A percentile compares a stretch with the other conserved stretches of the same genome.
Conservation (phyloP, 2,888 invertebrate species). For the Myopa tessellatipennis region DNA sequence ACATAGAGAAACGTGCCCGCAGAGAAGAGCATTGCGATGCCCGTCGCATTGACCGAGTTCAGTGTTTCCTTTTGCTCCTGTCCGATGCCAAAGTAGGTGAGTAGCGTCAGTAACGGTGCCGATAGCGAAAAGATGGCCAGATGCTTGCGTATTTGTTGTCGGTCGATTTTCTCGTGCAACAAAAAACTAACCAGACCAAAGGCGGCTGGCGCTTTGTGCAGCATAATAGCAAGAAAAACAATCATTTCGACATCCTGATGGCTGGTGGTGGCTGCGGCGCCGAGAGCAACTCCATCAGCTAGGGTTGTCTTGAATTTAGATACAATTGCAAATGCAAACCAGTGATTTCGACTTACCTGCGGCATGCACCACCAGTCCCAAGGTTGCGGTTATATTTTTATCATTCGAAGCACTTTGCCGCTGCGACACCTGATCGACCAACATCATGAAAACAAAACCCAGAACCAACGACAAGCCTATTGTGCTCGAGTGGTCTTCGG, state of each 20-base stretch:
- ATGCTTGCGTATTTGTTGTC: conserved; percentile 86
- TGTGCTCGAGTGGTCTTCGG: conserved; percentile 61
- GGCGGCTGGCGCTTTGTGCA: conserved; percentile 99
- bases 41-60: conserved; percentile 91
- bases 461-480: conserved; percentile 94
- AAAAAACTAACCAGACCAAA: conserved; percentile 98
- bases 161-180: conserved; percentile 92
- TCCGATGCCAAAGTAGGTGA: conserved; percentile 94
- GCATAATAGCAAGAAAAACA: conserved; percentile 98
- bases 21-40: conserved; percentile 97
- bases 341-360: conserved; percentile 74
- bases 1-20: conserved; percentile 99
- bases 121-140: conserved; percentile 91
- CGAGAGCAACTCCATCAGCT: conserved; percentile 97
- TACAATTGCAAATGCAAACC: not conserved
- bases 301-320: conserved; percentile 46
- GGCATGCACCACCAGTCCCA: conserved; percentile 97
- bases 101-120: conserved; percentile 88
- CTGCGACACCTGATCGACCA: conserved; percentile 87
- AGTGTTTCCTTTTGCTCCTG: conserved; percentile 92
- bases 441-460: conserved; percentile 96
- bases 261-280: conserved; percentile 97
- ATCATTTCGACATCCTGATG: conserved; percentile 97
- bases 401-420: conserved; percentile 71
- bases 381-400: conserved; percentile 90